These are phyloP conservation scores for Hybognathus amarus DNA, from an alignment of 2,797 vertebrate genomes.

Conservation along the genomic window DNA sequence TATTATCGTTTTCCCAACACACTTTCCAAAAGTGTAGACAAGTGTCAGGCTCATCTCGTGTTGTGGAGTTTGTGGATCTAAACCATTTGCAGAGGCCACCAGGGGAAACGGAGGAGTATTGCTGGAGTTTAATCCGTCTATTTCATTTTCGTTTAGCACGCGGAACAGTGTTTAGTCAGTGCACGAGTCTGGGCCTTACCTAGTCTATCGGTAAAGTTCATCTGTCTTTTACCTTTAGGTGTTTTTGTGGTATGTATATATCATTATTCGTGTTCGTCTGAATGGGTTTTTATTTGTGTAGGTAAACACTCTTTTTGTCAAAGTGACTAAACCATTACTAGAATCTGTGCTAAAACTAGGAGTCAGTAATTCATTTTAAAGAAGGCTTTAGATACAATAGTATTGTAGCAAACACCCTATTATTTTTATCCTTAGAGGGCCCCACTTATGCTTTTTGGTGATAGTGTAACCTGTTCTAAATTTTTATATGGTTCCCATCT, in stretches of 20 bases:
- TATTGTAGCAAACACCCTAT: not conserved
- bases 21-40: not conserved
- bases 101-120: not conserved
- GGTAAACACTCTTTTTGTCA: not conserved
- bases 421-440: not conserved
- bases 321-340: not conserved
- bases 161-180: not conserved
- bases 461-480: not conserved
- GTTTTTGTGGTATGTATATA: conserved; percentile 33
- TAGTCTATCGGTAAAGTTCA: not conserved
- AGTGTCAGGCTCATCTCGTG: not conserved
- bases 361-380: not conserved
- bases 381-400: not conserved
- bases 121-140: not conserved
- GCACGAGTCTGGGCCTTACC: not conserved
- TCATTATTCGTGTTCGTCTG: not conserved
- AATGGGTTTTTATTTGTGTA: not conserved
- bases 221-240: not conserved
- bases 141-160: not conserved
- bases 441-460: not conserved
- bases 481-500: not conserved
- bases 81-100: not conserved
- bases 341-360: not conserved
- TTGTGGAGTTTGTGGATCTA: not conserved
- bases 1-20: not conserved